These are phyloP conservation scores for Syngnathoides biaculeatus DNA, from an alignment of 2,113 vertebrate genomes.

Conservation along the genomic window DNA sequence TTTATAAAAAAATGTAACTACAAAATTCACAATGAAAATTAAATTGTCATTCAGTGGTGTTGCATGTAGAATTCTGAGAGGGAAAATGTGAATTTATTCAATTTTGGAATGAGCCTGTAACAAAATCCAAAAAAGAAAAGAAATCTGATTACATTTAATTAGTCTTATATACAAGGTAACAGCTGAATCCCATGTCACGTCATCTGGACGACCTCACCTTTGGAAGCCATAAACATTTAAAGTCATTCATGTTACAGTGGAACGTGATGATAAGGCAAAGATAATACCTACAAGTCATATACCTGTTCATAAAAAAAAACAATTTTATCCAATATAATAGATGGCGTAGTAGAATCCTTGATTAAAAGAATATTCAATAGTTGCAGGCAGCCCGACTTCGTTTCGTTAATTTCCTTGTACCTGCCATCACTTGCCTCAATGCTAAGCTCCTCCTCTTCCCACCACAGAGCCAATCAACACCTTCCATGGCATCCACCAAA, in stretches of 20 bases:
- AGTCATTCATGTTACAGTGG: neutral
- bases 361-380: neutral
- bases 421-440: neutral
- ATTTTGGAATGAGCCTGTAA: too few species aligned
- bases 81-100: too few species aligned
- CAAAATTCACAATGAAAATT: too few species aligned
- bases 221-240: neutral
- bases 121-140: too few species aligned
- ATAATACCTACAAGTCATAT: neutral
- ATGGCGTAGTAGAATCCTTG: too few species aligned
- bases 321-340: too few species aligned
- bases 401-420: neutral
- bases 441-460: neutral
- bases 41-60: too few species aligned
- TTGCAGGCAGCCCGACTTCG: neutral
- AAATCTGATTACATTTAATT: too few species aligned
- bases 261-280: neutral
- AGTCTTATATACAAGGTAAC: neutral
- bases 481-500: constrained; percentile 95
- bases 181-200: neutral
- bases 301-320: too few species aligned
- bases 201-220: too few species aligned
- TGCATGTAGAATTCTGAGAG: too few species aligned
- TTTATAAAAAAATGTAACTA: too few species aligned
- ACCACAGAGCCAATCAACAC: constrained; percentile 92